Percentiles rank a stretch among this genome's conserved stretches.
phyloP scores from a whole-genome alignment of 2,797 vertebrate genomes.

The Triplophysa yarkandensis region DNA sequence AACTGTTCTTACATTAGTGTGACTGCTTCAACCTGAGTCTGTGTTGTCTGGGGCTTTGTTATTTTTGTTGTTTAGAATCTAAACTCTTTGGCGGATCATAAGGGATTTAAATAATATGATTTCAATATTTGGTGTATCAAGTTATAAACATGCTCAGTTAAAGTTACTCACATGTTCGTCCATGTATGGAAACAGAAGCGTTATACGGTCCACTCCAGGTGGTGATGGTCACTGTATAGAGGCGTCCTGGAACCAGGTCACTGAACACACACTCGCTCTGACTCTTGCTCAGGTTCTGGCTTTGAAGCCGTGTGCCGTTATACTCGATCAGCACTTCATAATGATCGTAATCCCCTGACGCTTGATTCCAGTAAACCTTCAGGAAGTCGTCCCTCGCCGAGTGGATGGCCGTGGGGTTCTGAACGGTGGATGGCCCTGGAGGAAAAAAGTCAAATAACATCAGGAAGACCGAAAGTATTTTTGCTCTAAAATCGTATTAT shows the following conservation, averaged over 20 bases:
- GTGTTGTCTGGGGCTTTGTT: too few species aligned
- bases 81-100: too few species aligned
- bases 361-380: constrained; percentile 91
- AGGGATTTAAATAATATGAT: too few species aligned
- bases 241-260: constrained; percentile 84
- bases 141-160: neutral
- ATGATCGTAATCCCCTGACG: constrained; percentile 85
- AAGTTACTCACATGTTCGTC: constrained; percentile 88
- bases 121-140: too few species aligned
- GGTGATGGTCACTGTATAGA: constrained; percentile 88
- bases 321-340: constrained; percentile 88
- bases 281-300: constrained; percentile 75
- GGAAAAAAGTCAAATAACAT: neutral
- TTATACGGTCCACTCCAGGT: constrained; percentile 88
- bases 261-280: constrained; percentile 87
- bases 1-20: too few species aligned
- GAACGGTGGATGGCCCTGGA: constrained; percentile 87
- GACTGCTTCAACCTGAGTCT: too few species aligned
- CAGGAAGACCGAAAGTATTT: neutral
- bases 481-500: too few species aligned
- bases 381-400: constrained; percentile 87
- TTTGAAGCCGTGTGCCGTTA: constrained; percentile 85
- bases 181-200: constrained; percentile 81
- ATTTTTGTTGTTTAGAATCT: too few species aligned
- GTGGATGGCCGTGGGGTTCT: constrained; percentile 88